These are phyloP conservation scores for Periplaneta americana DNA, from an alignment of 1,140 invertebrate species.

Conservation along the genomic window DNA sequence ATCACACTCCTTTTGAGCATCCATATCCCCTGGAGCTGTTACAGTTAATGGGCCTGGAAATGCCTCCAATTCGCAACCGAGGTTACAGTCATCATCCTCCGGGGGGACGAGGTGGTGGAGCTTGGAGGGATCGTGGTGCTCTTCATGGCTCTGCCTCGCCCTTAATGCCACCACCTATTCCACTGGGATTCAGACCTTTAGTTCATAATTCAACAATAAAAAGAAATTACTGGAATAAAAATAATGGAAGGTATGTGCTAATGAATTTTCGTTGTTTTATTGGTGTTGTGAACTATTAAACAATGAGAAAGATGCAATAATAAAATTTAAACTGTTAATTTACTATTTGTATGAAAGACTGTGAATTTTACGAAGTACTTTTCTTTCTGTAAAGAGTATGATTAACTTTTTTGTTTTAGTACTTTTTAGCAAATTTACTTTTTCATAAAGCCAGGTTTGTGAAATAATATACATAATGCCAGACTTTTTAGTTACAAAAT, in stretches of 20 bases:
- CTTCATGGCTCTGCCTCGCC: background rate
- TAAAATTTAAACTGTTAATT: too few species aligned
- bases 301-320: too few species aligned
- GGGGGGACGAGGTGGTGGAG: background rate
- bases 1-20: slow-evolving; percentile 1
- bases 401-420: too few species aligned
- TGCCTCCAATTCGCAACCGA: slow-evolving; percentile 3
- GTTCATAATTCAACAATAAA: background rate
- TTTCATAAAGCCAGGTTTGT: too few species aligned
- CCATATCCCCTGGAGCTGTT: background rate
- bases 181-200: background rate
- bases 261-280: background rate
- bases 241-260: background rate
- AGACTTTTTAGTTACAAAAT: too few species aligned
- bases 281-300: too few species aligned
- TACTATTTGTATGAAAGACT: too few species aligned
- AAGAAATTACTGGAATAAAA: slow-evolving; percentile 11
- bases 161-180: slow-evolving; percentile 2
- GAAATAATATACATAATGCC: too few species aligned
- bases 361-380: too few species aligned
- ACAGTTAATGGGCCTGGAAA: slow-evolving; percentile 4
- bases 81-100: slow-evolving; percentile 1
- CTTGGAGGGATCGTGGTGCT: background rate
- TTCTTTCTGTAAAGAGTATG: too few species aligned
- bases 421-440: too few species aligned